These are phyloP conservation scores for Rhizoglyphus robini DNA, from an alignment of 1,140 invertebrate genomes.

Conservation along the genomic window DNA sequence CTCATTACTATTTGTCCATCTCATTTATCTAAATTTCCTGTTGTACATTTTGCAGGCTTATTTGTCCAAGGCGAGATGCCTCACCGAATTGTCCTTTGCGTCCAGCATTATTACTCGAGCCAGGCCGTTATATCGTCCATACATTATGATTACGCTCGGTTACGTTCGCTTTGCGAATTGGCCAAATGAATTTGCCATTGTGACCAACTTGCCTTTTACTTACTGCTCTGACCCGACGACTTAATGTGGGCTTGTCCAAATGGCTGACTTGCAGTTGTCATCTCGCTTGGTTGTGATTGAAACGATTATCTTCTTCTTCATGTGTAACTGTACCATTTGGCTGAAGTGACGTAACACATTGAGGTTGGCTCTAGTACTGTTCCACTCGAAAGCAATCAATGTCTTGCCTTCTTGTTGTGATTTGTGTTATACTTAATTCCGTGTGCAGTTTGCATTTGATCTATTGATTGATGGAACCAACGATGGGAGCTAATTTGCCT, in stretches of 20 bases:
- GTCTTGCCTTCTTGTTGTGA: neutral
- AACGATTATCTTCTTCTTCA: neutral
- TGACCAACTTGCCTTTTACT: neutral
- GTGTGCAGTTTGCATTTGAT: neutral
- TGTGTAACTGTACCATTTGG: too few relatives aligned
- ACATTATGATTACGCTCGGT: neutral
- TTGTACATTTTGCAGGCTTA: too few relatives aligned
- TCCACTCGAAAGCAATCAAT: neutral
- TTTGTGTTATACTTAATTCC: neutral
- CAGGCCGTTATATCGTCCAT: neutral
- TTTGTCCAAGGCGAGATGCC: too few relatives aligned
- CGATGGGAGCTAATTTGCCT: neutral
- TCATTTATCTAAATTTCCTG: neutral
- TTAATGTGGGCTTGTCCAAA: neutral
- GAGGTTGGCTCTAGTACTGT: too few relatives aligned
- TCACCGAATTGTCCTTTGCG: too few relatives aligned
- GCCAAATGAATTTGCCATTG: neutral
- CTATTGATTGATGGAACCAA: neutral
- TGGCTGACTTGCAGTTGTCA: neutral
- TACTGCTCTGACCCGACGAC: neutral
- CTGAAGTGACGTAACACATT: too few relatives aligned
- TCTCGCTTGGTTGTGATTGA: neutral
- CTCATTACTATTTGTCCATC: neutral
- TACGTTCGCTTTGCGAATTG: neutral
- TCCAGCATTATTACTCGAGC: neutral